Percentiles rank a stretch among this genome's conserved stretches.
Conservation (phyloP, 37 sponge, comb jelly and placozoan species). For the Diacarnus erythraeanus region DNA sequence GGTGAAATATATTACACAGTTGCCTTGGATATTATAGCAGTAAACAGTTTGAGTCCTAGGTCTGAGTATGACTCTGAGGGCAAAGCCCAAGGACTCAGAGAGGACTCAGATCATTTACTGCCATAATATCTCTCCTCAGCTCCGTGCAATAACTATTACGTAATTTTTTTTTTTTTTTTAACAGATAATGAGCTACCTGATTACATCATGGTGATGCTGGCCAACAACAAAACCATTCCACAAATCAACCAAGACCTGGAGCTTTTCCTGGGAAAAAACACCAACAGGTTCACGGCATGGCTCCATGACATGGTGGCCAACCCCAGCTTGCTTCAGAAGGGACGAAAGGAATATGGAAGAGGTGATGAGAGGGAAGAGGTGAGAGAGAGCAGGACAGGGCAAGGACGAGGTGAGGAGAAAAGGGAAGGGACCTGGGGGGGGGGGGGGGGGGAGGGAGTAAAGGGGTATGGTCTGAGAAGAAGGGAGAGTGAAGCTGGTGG, state of each 20-base stretch:
- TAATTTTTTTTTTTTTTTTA: too few species aligned
- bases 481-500: not conserved
- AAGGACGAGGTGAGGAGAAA: not conserved
- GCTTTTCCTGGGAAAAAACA: slow-evolving; percentile 75
- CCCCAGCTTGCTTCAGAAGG: not conserved
- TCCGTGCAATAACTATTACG: too few species aligned
- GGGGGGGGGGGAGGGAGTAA: not conserved
- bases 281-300: slow-evolving; percentile 74
- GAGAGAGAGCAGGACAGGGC: not conserved
- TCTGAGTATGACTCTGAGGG: too few species aligned
- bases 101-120: too few species aligned
- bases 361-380: not conserved
- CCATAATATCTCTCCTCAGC: too few species aligned
- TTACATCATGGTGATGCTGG: slow-evolving; percentile 89
- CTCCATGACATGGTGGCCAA: slow-evolving; percentile 13
- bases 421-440: not conserved
- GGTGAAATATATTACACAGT: too few species aligned
- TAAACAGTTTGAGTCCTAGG: too few species aligned
- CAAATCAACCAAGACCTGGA: slow-evolving; percentile 77
- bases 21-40: too few species aligned
- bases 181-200: slow-evolving; percentile 82
- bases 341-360: not conserved
- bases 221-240: slow-evolving; percentile 65
- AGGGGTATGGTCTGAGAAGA: not conserved
- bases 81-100: too few species aligned